These are phyloP conservation scores for Plectropomus leopardus DNA, from an alignment of 2,113 vertebrate species.

Conservation along the genomic window DNA sequence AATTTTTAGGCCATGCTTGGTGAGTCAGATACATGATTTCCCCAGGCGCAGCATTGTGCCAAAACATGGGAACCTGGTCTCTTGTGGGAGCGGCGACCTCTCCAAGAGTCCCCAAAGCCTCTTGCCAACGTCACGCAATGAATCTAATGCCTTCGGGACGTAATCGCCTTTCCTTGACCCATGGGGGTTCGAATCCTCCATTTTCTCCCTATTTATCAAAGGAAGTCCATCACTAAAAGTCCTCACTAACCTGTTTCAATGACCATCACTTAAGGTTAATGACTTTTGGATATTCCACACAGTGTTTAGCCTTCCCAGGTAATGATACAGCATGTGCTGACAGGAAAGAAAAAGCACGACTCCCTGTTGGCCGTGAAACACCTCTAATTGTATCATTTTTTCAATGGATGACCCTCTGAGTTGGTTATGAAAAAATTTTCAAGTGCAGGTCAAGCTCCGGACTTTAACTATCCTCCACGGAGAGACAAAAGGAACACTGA, in stretches of 20 bases:
- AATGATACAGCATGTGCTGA: conserved; percentile 10
- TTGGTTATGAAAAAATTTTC: conserved; percentile 46
- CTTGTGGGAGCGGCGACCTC: background rate
- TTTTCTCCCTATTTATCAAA: conserved; percentile 46
- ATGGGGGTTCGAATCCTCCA: conserved; percentile 30
- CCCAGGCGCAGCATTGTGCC: conserved; percentile 10
- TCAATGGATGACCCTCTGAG: conserved; percentile 5
- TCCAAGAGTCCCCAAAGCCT: background rate
- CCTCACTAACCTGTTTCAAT: conserved; percentile 29
- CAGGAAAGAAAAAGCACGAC: conserved; percentile 2
- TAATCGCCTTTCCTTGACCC: conserved; percentile 38
- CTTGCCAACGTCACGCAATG: conserved; percentile 4
- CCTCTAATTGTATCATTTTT: background rate
- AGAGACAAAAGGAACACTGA: conserved; percentile 13
- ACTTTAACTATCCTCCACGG: conserved; percentile 21
- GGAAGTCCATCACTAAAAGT: conserved; percentile 18
- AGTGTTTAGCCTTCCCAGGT: conserved; percentile 1
- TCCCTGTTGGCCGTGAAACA: conserved; percentile 33
- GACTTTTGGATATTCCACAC: background rate
- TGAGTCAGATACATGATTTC: conserved; percentile 50
- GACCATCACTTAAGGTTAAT: conserved; percentile 36
- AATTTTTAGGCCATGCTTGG: conserved; percentile 25
- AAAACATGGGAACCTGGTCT: conserved; percentile 11
- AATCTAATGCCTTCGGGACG: conserved; percentile 26
- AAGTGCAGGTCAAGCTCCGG: conserved; percentile 40